Evolutionary conservation across 2,113 vertebrate genomes (phyloP), one percentile per base, ranked within the genome.

Genomic region (Polypterus senegalus): DNA sequence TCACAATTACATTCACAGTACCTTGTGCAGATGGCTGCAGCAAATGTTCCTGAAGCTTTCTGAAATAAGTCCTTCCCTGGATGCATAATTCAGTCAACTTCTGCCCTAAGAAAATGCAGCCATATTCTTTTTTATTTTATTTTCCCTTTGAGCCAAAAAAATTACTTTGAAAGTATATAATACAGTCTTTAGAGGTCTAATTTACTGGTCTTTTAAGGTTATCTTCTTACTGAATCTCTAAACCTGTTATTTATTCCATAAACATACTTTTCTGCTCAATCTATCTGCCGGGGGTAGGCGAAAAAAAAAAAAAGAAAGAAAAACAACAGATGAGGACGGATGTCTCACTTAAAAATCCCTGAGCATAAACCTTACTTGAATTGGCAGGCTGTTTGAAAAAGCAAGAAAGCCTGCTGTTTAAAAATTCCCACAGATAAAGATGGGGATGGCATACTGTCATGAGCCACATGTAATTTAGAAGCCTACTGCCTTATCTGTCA

Each of bases 291-390:
- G 5, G 27, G 27, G 27, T 27, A 27, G 27, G 9, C 5, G 54
- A 4, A 58, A 44, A 58, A 7, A 58, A 58, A 58, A 44, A 58
- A 7, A 58, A 58, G 5, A 9, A 27, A 27, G 27, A 27, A 58
- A 44, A 58, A 7, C 44, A 58, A 44, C 6, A 27, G 7, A 7
- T 45, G 27, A 44, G 43, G 4, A 58, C 46, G 56, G 43, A 58
- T 58, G 27, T 58, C 56, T 44, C 27, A 58, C 56, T 58, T 58
- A 58, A 58, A 58, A 58, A 58, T 58, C 56, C 56, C 56, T 27
- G 43, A 8, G 56, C 56, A 58, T 58, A 58, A 58, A 58, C 56
- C 56, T 58, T 58, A 3, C 56, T 3, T 58, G 56, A 43, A 58
- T 7, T 7, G 11, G 10, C 11, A 43, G 43, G 56, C 46, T 27